Percentiles rank a stretch among this genome's conserved stretches.
Conservation (phyloP, 2,797 vertebrate species). For the Ctenosaura bakeri region DNA sequence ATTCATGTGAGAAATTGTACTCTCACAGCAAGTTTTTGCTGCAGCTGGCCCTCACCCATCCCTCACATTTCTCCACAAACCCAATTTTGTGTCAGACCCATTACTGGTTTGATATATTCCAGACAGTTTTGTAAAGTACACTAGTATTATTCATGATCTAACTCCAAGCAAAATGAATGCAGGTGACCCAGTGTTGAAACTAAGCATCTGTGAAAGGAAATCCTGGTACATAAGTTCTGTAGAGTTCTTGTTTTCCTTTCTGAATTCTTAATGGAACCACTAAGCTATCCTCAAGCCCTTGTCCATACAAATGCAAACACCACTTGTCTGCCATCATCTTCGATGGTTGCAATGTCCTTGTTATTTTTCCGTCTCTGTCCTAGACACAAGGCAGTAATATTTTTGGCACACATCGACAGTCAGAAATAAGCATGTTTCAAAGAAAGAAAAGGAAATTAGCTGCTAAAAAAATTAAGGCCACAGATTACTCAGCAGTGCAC, state of each 20-base stretch:
- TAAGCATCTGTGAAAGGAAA: constrained; percentile 33
- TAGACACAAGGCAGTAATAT: constrained; percentile 59
- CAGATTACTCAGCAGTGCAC: constrained; percentile 54
- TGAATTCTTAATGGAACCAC: constrained; percentile 27
- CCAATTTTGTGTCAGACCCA: neutral
- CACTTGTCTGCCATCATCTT: neutral
- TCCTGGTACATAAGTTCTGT: neutral
- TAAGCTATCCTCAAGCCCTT: constrained; percentile 17
- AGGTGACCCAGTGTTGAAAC: constrained; percentile 41
- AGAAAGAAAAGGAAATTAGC: constrained; percentile 71
- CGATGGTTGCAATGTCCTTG: constrained; percentile 42
- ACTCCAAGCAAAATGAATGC: constrained; percentile 27
- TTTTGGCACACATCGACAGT: constrained; percentile 46
- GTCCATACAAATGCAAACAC: constrained; percentile 33
- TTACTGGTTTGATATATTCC: neutral
- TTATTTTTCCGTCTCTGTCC: constrained; percentile 48
- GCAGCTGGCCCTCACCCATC: constrained; percentile 1
- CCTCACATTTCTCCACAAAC: neutral
- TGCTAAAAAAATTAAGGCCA: constrained; percentile 70
- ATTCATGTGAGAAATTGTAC: neutral
- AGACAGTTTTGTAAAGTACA: constrained; percentile 22
- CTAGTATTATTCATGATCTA: constrained; percentile 44
- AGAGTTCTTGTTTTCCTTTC: constrained; percentile 40
- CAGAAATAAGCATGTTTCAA: constrained; percentile 67
- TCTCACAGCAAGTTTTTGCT: neutral